A percentile compares a stretch with the other conserved stretches of the same genome.
These are phyloP conservation scores for Macrostomum cliftonense DNA, from an alignment of 2,888 invertebrate species.

Conservation along the genomic window DNA sequence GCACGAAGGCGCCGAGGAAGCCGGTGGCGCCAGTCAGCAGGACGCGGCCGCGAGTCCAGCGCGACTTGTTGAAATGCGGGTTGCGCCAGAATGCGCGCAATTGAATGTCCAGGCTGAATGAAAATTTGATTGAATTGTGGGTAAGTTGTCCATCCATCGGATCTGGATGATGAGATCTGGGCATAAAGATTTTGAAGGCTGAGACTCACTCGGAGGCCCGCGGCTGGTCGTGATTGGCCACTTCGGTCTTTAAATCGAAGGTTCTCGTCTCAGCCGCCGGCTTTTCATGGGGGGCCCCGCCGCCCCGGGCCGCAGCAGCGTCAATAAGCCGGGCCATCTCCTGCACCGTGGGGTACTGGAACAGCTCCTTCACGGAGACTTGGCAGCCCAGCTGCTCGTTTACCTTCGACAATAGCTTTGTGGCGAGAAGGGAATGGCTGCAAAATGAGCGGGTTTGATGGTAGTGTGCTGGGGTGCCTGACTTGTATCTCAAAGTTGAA, in stretches of 20 bases:
- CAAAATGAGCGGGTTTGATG: no score
- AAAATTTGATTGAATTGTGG: constrained; percentile 7
- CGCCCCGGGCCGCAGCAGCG: constrained; percentile 9
- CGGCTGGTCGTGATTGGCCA: constrained; percentile 28
- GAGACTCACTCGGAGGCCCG: constrained; percentile 16
- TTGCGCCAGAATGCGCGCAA: constrained; percentile 38
- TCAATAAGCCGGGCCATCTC: constrained; percentile 30
- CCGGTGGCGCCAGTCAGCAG: constrained; percentile 37
- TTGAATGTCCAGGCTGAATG: constrained; percentile 38
- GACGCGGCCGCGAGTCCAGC: constrained; percentile 32
- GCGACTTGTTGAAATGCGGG: constrained; percentile 22
- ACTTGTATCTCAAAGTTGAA: no score
- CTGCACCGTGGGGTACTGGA: constrained; percentile 30
- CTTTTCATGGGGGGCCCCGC: constrained; percentile 1
- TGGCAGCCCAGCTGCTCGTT: constrained; percentile 22
- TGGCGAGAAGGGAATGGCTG: constrained; percentile 38
- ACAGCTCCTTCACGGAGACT: constrained; percentile 32
- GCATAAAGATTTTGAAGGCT: background rate
- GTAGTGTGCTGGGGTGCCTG: no score
- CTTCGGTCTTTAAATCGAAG: constrained; percentile 29
- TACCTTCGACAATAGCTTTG: constrained; percentile 26
- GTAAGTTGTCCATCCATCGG: background rate
- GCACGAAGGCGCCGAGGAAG: constrained; percentile 34
- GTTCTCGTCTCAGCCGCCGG: constrained; percentile 6
- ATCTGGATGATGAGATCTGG: background rate